Evolutionary conservation across 1,140 invertebrate genomes (phyloP).

Genomic region (Marisa cornuarietis): DNA sequence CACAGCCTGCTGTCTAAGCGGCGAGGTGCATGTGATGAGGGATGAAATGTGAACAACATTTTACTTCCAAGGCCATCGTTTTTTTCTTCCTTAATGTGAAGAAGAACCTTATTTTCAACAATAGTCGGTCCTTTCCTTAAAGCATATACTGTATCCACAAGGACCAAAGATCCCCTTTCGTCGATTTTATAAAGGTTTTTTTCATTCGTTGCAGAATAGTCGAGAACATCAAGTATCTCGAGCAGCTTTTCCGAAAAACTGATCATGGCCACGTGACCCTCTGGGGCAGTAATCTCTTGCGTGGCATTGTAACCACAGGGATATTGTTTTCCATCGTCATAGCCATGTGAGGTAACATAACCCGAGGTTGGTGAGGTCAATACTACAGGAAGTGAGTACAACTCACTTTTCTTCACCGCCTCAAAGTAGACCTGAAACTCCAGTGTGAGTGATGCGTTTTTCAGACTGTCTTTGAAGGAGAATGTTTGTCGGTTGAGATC

Average conservation of each 20-base stretch:
- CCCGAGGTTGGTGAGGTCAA: background rate
- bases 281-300: background rate
- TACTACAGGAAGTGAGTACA: background rate
- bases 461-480: no score
- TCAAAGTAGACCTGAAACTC: no score
- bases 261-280: background rate
- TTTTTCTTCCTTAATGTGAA: background rate
- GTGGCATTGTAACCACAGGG: background rate
- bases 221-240: no score
- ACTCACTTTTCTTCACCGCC: no score
- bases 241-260: slow-evolving; percentile 1
- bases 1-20: background rate
- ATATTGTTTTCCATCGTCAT: background rate
- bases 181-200: background rate
- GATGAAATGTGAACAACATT: slow-evolving; percentile 7
- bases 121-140: no score
- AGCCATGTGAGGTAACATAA: background rate
- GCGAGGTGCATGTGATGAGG: background rate
- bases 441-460: no score
- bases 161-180: background rate
- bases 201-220: no score
- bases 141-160: background rate
- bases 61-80: background rate
- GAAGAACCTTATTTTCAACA: background rate
- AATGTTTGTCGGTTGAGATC: no score